These are phyloP conservation scores for Embidobia sp. DNA, from an alignment of 2,888 invertebrate species.

Conservation along the genomic window DNA sequence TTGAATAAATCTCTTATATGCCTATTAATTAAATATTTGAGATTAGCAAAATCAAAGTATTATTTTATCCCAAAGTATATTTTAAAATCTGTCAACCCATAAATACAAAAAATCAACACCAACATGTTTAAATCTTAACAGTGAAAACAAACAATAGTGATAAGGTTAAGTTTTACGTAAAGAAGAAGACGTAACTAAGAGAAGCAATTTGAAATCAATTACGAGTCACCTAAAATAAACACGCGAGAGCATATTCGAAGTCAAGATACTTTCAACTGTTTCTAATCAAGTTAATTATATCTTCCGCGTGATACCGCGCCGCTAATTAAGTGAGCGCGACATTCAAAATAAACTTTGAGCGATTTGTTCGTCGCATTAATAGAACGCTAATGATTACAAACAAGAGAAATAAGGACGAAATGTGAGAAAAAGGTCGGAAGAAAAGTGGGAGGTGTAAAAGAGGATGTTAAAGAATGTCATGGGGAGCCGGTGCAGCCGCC, in stretches of 20 bases:
- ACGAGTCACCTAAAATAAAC: conserved; percentile 10
- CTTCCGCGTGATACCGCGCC: conserved; percentile 14
- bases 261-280: conserved; percentile 26
- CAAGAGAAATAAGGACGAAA: conserved; percentile 42
- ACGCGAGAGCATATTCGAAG: conserved; percentile 1
- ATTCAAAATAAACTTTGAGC: conserved; percentile 57
- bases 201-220: not conserved
- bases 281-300: conserved; percentile 52
- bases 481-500: conserved; percentile 50
- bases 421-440: conserved; percentile 42
- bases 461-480: conserved; percentile 58
- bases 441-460: conserved; percentile 45
- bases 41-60: no score
- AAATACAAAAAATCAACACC: not conserved
- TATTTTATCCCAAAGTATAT: no score
- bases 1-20: no score
- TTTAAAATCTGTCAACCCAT: no score
- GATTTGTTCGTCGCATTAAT: conserved; percentile 61
- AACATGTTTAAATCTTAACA: no score
- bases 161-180: not conserved
- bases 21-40: no score
- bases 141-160: not conserved
- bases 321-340: conserved; percentile 51
- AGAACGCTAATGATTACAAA: conserved; percentile 62
- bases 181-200: not conserved